Percentiles rank a stretch among this genome's conserved stretches.
phyloP scores from a whole-genome alignment of 2,888 invertebrate genomes.

The Cotesia congregata region DNA sequence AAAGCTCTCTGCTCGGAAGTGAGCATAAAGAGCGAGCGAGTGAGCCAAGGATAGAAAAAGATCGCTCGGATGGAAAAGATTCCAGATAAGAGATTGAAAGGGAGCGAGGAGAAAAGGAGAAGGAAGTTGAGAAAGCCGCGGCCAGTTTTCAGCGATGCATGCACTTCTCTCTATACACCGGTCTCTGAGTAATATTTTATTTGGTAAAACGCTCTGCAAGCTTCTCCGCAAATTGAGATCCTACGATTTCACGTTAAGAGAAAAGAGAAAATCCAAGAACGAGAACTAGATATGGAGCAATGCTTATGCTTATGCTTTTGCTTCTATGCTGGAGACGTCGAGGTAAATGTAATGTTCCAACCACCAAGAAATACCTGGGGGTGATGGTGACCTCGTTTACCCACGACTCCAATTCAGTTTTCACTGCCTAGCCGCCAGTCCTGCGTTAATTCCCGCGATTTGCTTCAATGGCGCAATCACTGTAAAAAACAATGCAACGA shows the following conservation, averaged over 20 bases:
- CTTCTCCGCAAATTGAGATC: slow-evolving; percentile 51
- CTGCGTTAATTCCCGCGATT: slow-evolving; percentile 50
- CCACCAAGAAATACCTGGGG: slow-evolving; percentile 13
- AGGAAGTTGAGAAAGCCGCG: slow-evolving; percentile 42
- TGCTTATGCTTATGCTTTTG: no score
- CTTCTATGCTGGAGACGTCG: background rate
- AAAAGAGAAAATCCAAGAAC: background rate
- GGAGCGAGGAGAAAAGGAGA: slow-evolving; percentile 36
- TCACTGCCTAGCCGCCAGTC: slow-evolving; percentile 30
- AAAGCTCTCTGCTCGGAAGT: slow-evolving; percentile 10
- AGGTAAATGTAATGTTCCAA: slow-evolving; percentile 8
- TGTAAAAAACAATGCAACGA: slow-evolving; percentile 43
- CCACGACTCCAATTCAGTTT: slow-evolving; percentile 15
- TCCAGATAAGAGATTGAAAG: slow-evolving; percentile 42
- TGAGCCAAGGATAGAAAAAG: slow-evolving; percentile 40
- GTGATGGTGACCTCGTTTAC: slow-evolving; percentile 36
- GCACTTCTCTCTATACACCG: slow-evolving; percentile 39
- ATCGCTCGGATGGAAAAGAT: slow-evolving; percentile 14
- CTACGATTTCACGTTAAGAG: slow-evolving; percentile 47
- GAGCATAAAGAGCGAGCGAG: slow-evolving; percentile 26
- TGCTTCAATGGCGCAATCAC: slow-evolving; percentile 50
- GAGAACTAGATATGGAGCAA: background rate
- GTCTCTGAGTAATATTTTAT: slow-evolving; percentile 52
- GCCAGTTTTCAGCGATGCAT: slow-evolving; percentile 34
- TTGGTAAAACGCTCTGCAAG: slow-evolving; percentile 47